Conservation (phyloP, 2,113 vertebrate species). For the Lycocorax pyrrhopterus region DNA sequence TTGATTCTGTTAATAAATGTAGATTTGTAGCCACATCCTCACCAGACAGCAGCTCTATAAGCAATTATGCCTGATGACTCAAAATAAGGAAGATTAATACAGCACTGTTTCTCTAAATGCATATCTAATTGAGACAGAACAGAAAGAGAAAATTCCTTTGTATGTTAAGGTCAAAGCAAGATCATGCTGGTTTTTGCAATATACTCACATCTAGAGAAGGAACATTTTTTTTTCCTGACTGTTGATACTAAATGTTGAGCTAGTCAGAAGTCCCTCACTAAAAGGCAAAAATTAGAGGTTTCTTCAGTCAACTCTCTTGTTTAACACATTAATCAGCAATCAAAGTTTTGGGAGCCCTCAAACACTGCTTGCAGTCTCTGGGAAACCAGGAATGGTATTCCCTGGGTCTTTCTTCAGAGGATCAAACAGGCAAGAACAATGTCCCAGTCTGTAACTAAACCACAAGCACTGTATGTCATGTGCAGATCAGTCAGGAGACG, state of each 20-base stretch:
- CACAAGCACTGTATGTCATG: neutral
- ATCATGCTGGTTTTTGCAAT: neutral
- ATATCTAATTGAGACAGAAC: neutral
- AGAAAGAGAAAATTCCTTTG: neutral
- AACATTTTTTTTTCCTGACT: neutral
- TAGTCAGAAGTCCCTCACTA: neutral
- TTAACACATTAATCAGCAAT: neutral
- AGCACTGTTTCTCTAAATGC: neutral
- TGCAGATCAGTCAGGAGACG: neutral
- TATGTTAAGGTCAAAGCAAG: neutral
- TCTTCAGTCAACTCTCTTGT: neutral
- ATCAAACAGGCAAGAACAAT: neutral
- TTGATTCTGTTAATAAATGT: neutral
- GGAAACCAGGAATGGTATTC: neutral
- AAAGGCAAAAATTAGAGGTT: neutral
- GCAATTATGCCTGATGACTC: neutral
- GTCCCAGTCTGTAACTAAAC: neutral
- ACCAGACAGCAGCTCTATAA: neutral
- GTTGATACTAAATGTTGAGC: neutral
- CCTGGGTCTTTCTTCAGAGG: neutral
- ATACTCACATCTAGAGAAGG: neutral
- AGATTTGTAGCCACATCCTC: neutral
- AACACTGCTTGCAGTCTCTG: neutral
- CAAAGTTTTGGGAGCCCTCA: neutral
- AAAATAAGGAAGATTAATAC: neutral